Evolutionary conservation across 2,113 vertebrate genomes (phyloP), one percentile per base, ranked within the genome.

Genomic region (Carlito syrichta): DNA sequence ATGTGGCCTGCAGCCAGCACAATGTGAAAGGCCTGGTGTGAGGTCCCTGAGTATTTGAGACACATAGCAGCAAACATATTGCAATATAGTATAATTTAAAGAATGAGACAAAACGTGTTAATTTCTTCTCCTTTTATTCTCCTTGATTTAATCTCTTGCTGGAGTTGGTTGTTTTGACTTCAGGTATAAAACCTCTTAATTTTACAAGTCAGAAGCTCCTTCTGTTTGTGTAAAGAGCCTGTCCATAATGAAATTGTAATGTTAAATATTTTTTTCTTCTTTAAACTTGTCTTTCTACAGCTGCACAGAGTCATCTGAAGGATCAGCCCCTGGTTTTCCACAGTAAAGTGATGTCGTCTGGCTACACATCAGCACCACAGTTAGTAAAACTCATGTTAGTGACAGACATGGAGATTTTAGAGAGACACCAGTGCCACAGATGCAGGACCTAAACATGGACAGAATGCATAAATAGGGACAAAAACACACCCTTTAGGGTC

Each of bases 251-350:
- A 35, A 19, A 43, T 45, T 25, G 19, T 5, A 0, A 40, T 38
- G 2, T 48, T 91, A n/a, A 63, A 13, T 1, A 0, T 0, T 35
- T 83, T 50, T 56, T 73, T 48, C 13, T 85, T 56, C 81, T 85
- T 77, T 78, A 8, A n/a, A 56, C 81, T 93, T 50, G 7, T 89
- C 97, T 97, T 84, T 2, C 22, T 20, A 1, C 56, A 98, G 99
- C 94, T 91, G 63, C 32, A 3, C 98, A 90, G 98, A 98, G 60
- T 3, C 6, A 27, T n/a, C n/a, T 98, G 86, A 98, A 98, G 97
- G 98, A 99, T 88, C 98, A 98, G 54, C 98, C 99, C 2, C 58
- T 99, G 92, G 99, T 99, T 96, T 99, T 99, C 98, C 99, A 99
- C 94, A 97, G 97, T 5, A 98, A 98, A 95, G 98, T 99, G 74